These are phyloP conservation scores for Dascillus cervinus DNA, from an alignment of 2,888 invertebrate genomes.

Conservation along the genomic window DNA sequence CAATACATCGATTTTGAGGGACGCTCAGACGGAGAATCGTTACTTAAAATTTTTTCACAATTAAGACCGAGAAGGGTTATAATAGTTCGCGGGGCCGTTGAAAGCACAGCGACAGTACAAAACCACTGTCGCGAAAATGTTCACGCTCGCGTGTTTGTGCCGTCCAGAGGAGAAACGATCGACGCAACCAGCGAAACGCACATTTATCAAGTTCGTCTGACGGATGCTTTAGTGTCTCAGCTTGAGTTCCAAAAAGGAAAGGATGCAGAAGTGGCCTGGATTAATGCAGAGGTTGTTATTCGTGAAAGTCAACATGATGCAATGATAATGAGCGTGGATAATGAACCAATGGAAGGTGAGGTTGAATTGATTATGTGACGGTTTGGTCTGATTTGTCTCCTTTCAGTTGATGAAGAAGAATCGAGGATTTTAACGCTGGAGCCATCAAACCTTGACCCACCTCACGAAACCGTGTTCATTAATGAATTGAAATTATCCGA, in stretches of 20 bases:
- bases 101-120: slow-evolving; percentile 61
- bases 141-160: slow-evolving; percentile 74
- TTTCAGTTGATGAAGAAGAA: slow-evolving; percentile 44
- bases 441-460: slow-evolving; percentile 47
- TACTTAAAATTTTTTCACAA: slow-evolving; percentile 72
- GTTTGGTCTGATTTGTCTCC: slow-evolving; percentile 6
- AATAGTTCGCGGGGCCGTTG: slow-evolving; percentile 63
- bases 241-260: slow-evolving; percentile 77
- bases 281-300: slow-evolving; percentile 69
- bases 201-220: slow-evolving; percentile 92
- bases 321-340: slow-evolving; percentile 40
- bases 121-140: slow-evolving; percentile 58
- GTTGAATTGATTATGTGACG: background rate
- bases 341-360: slow-evolving; percentile 43
- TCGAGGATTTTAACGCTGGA: slow-evolving; percentile 64
- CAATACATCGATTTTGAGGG: slow-evolving; percentile 98
- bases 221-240: slow-evolving; percentile 84
- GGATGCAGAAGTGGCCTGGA: slow-evolving; percentile 94
- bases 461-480: slow-evolving; percentile 80
- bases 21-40: slow-evolving; percentile 75
- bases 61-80: slow-evolving; percentile 77
- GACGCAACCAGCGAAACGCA: slow-evolving; percentile 97
- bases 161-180: slow-evolving; percentile 71
- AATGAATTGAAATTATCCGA: slow-evolving; percentile 91
- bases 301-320: slow-evolving; percentile 55